Base-by-base conservation (phyloP, 2,888 invertebrate genomes). In the Lasiommata megera region DNA sequence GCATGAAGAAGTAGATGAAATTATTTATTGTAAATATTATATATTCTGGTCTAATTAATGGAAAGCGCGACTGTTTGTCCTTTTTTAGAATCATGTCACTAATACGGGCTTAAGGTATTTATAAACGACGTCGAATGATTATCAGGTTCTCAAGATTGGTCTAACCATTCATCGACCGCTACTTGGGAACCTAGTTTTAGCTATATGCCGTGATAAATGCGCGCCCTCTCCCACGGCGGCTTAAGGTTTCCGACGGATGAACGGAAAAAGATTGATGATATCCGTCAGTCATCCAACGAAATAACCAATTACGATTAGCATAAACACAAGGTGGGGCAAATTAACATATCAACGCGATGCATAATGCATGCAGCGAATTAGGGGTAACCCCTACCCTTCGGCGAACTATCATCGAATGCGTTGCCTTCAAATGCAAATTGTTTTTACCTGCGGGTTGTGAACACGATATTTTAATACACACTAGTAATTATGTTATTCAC, bases 221-320 rank as follows among this genome's bases (percentile, higher is more conserved):
- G n/a, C n/a, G 70, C 14, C 16, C 7, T 53, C 71, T 75, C 73
- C 71, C 73, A 66, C 67, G 64, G 65, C 47, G 63, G 68, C 72
- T 78, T 78, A 74, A 74, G 69, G 65, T 72, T 71, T 72, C 70
- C 78, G 84, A 84, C 81, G 79, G 81, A 83, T 77, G 79, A 73
- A 72, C 74, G 62, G 69, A 62, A 64, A 74, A 29, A 78, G 82
- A 83, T 81, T 78, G 82, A 82, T 79, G 77, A 68, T 67, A 54
- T 46, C 62, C 62, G 61, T 54, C 63, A 67, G 64, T 68, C 76
- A 75, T 76, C 77, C 80, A 74, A 73, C 76, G 79, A 88, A 87
- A 87, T 87, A 88, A 88, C 82, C 88, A 88, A 88, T 88, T 87
- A 88, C 73, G 77, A 88, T 89, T 88, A 87, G 74, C 87, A 88